phyloP scores from a whole-genome alignment of 2,888 invertebrate species.

The Lagria hirta region DNA sequence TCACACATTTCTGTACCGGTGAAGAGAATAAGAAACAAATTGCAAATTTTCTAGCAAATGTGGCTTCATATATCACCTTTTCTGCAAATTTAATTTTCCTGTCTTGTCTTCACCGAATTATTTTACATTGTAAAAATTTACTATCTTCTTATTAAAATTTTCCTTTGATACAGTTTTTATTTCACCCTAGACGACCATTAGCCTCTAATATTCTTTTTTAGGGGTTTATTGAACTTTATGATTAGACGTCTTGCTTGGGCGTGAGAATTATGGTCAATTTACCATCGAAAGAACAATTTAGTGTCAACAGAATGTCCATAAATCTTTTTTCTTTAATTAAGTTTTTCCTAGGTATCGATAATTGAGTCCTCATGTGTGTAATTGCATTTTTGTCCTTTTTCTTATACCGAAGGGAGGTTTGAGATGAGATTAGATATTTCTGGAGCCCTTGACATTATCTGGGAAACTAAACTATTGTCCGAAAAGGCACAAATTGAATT shows the following conservation, averaged over 20 bases:
- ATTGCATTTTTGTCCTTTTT: too few species aligned
- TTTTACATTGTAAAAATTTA: slow-evolving; percentile 16
- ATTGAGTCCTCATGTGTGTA: too few species aligned
- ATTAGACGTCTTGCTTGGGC: slow-evolving; percentile 15
- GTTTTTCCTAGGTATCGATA: too few species aligned
- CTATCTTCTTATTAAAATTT: slow-evolving; percentile 25
- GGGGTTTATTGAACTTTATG: slow-evolving; percentile 26
- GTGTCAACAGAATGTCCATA: slow-evolving; percentile 11
- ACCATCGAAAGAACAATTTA: slow-evolving; percentile 18
- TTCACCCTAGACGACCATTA: slow-evolving; percentile 24
- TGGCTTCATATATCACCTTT: too few species aligned
- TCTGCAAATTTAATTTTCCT: slow-evolving; percentile 18
- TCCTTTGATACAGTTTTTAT: slow-evolving; percentile 24
- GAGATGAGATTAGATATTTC: too few species aligned
- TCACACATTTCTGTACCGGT: too few species aligned
- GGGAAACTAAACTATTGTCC: too few species aligned
- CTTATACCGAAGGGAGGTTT: too few species aligned
- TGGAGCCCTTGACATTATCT: too few species aligned
- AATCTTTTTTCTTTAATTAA: slow-evolving; percentile 18
- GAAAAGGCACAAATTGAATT: too few species aligned
- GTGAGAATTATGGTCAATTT: slow-evolving; percentile 20
- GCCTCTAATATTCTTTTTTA: slow-evolving; percentile 26
- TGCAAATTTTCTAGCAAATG: too few species aligned
- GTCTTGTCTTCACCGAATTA: slow-evolving; percentile 13
- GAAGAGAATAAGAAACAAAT: too few species aligned